A percentile compares a stretch with the other conserved stretches of the same genome.
Conservation (phyloP, 2,797 vertebrate species). For the Gallirallus australis region DNA sequence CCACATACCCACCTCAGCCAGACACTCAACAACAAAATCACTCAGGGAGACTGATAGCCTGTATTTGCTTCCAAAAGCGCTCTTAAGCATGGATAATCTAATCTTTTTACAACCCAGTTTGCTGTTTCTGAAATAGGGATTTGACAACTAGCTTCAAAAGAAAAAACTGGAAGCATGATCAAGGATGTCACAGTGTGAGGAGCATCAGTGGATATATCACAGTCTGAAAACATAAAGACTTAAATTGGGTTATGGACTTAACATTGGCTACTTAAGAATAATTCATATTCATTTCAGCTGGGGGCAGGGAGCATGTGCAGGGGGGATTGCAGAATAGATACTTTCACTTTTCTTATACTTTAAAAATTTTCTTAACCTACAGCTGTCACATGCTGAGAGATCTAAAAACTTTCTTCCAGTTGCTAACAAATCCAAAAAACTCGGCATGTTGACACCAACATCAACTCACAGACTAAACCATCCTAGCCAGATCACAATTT, state of each 20-base stretch:
- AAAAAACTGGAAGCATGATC: background rate
- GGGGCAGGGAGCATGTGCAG: no score
- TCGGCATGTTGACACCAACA: background rate
- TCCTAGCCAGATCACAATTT: background rate
- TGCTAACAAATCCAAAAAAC: background rate
- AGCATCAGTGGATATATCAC: background rate
- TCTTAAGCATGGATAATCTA: background rate
- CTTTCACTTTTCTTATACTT: background rate
- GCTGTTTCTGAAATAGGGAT: background rate
- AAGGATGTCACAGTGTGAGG: background rate
- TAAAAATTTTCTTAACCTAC: background rate
- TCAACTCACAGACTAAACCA: background rate
- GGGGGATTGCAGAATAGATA: background rate
- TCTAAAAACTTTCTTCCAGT: background rate
- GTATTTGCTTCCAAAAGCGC: background rate
- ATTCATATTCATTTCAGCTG: background rate
- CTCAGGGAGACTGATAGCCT: background rate
- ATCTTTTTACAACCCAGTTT: background rate
- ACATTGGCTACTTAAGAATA: background rate
- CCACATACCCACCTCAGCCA: background rate
- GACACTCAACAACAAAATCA: background rate
- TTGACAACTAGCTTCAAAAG: slow-evolving; percentile 14
- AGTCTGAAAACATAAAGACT: background rate
- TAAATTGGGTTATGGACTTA: background rate
- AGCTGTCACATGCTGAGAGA: background rate